These are phyloP conservation scores for Aporophyla lueneburgensis DNA, from an alignment of 2,888 invertebrate genomes.

Conservation along the genomic window DNA sequence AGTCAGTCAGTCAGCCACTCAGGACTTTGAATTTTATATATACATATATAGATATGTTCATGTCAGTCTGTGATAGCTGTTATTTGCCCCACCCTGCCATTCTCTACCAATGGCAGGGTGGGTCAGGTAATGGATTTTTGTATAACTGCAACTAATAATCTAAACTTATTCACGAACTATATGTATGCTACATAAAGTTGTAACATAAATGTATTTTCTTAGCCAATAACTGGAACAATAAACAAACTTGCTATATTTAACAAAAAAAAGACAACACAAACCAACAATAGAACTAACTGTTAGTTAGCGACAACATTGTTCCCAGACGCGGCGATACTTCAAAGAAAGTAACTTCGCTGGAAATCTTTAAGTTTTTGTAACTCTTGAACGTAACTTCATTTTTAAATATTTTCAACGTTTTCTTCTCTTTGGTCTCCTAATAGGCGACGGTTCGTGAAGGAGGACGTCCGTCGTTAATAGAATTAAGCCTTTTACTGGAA, in stretches of 20 bases:
- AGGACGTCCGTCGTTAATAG: slow-evolving; percentile 23
- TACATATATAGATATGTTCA: no score
- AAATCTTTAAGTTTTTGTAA: slow-evolving; percentile 50
- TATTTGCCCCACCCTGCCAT: no score
- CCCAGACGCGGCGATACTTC: slow-evolving; percentile 29
- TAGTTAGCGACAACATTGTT: slow-evolving; percentile 34
- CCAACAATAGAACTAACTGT: slow-evolving; percentile 32
- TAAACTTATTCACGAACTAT: neutral
- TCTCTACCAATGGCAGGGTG: no score
- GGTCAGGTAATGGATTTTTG: no score
- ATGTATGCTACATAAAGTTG: neutral
- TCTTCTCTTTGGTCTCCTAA: slow-evolving; percentile 28
- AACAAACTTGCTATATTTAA: slow-evolving; percentile 28
- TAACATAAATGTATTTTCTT: neutral
- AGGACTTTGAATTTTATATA: no score
- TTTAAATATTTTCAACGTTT: slow-evolving; percentile 32
- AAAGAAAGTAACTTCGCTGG: slow-evolving; percentile 23
- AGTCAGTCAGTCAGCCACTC: no score
- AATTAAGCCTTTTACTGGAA: slow-evolving; percentile 56
- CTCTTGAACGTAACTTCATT: slow-evolving; percentile 26
- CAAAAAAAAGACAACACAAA: slow-evolving; percentile 30
- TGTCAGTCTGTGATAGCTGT: no score
- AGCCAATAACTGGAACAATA: slow-evolving; percentile 25
- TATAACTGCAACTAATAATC: neutral
- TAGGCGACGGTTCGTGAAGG: slow-evolving; percentile 15